Evolutionary conservation across 1,140 invertebrate species (phyloP).

Genomic region (Cydia fagiglandana): DNA sequence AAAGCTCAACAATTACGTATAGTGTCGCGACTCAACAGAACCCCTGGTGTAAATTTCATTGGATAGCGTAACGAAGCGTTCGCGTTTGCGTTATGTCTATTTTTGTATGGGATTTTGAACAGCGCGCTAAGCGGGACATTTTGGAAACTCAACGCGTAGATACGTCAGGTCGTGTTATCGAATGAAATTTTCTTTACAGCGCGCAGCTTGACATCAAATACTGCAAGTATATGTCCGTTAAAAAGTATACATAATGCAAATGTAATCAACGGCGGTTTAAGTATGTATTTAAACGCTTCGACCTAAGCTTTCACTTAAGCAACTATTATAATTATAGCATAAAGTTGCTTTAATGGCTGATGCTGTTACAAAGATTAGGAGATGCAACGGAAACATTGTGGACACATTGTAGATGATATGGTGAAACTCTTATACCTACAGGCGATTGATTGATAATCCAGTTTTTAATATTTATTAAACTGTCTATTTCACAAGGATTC

Average conservation of each 20-base stretch:
- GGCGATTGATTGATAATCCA: not conserved
- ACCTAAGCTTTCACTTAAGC: not conserved
- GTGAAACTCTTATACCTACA: not conserved
- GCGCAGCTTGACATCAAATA: too few species aligned
- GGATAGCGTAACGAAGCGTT: too few species aligned
- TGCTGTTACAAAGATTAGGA: slow-evolving; percentile 4
- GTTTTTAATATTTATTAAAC: not conserved
- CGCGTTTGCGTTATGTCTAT: too few species aligned
- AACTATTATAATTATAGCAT: not conserved
- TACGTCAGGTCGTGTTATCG: too few species aligned
- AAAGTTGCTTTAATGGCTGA: not conserved
- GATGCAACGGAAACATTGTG: not conserved
- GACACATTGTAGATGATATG: not conserved
- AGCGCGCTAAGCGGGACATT: too few species aligned
- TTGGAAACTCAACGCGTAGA: too few species aligned
- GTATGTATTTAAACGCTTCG: not conserved
- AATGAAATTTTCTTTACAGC: too few species aligned
- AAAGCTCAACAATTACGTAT: too few species aligned
- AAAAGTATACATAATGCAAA: not conserved
- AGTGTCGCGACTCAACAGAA: too few species aligned
- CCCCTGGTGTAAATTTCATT: too few species aligned
- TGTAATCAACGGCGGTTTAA: not conserved
- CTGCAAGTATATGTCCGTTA: not conserved
- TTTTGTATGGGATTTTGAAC: too few species aligned
- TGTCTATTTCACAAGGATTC: too few species aligned